A percentile compares a stretch with the other conserved stretches of the same genome.
phyloP scores from a whole-genome alignment of 1,140 invertebrate genomes.

The Pararge aegeria region DNA sequence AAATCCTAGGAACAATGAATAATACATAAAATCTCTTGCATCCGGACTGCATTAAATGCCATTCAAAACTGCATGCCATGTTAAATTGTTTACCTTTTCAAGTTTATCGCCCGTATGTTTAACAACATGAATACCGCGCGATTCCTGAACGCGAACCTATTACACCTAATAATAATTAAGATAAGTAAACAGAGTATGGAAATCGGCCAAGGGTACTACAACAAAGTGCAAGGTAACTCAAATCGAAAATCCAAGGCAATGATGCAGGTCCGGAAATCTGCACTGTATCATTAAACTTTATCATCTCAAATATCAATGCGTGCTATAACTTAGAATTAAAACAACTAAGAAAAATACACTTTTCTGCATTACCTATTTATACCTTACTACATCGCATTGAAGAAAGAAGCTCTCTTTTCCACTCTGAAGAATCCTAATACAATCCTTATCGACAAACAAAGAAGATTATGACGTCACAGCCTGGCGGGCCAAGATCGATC shows the following conservation, averaged over 20 bases:
- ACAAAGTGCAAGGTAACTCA: conserved; percentile 32
- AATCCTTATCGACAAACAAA: no score
- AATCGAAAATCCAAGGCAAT: conserved; percentile 29
- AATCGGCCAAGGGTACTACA: conserved; percentile 53
- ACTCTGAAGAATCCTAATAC: no score
- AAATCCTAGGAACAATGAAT: no score
- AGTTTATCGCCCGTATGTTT: conserved; percentile 16
- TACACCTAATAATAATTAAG: conserved; percentile 42
- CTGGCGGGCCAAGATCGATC: no score
- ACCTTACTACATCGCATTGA: no score
- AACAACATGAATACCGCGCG: conserved; percentile 2
- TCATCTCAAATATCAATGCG: conserved; percentile 1
- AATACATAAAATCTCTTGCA: no score
- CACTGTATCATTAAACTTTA: conserved; percentile 34
- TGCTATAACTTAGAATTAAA: background rate
- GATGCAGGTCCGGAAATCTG: conserved; percentile 30
- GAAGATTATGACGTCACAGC: no score
- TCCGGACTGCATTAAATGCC: background rate
- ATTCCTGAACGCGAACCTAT: conserved; percentile 14
- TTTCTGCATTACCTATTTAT: no score
- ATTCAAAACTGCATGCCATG: conserved; percentile 1
- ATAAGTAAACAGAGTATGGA: conserved; percentile 44
- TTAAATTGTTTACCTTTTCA: conserved; percentile 2
- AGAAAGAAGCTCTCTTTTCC: no score
- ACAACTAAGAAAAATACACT: no score